Evolutionary conservation across 2,888 invertebrate species (phyloP).

Genomic region (Cyclophora punctaria): DNA sequence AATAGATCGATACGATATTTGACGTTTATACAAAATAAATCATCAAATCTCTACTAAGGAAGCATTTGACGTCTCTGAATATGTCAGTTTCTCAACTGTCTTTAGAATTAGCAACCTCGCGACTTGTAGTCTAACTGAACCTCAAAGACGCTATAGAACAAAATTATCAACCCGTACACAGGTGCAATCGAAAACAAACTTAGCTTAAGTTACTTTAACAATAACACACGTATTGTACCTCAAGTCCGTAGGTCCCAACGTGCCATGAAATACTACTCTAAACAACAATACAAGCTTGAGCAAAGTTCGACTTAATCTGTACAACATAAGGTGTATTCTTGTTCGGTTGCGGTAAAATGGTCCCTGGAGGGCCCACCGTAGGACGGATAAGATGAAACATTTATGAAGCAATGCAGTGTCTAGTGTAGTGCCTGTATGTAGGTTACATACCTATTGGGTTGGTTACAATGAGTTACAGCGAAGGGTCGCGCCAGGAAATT

Average conservation of each 20-base stretch:
- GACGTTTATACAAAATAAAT: too few species aligned
- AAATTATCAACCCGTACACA: neutral
- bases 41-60: too few species aligned
- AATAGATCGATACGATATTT: too few species aligned
- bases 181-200: constrained; percentile 10
- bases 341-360: constrained; percentile 1
- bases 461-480: too few species aligned
- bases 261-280: constrained; percentile 5
- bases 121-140: too few species aligned
- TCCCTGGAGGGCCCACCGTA: constrained; percentile 4
- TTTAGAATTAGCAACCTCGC: too few species aligned
- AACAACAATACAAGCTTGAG: neutral
- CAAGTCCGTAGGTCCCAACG: constrained; percentile 1
- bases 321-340: neutral
- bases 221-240: constrained; percentile 11
- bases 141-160: too few species aligned
- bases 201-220: constrained; percentile 4
- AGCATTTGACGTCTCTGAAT: too few species aligned
- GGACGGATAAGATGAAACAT: constrained; percentile 17
- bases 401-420: constrained; percentile 17
- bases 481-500: too few species aligned
- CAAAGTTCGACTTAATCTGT: neutral
- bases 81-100: too few species aligned
- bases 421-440: constrained; percentile 1
- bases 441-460: neutral